phyloP scores from a whole-genome alignment of 2,888 invertebrate species.

The Hedya salicella region DNA sequence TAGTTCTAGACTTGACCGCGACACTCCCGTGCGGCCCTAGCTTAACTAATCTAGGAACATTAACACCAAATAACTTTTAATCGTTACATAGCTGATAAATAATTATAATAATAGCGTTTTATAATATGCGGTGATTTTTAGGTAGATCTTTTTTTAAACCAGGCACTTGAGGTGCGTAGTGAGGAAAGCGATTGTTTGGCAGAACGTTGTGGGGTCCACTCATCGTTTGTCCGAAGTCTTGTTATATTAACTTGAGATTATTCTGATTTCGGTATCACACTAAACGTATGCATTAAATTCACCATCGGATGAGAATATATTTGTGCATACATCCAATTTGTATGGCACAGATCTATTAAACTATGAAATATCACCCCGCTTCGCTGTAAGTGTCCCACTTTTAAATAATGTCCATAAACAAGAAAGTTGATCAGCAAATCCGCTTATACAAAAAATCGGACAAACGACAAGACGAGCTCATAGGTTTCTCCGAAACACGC shows the following conservation, averaged over 20 bases:
- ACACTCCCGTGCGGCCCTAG: conserved; percentile 50
- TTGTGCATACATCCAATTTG: no score
- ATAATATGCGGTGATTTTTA: conserved; percentile 33
- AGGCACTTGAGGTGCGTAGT: conserved; percentile 33
- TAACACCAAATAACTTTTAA: conserved; percentile 80
- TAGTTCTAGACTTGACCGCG: conserved; percentile 38
- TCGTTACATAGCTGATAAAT: conserved; percentile 53
- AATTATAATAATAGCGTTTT: conserved; percentile 41
- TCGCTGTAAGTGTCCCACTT: no score
- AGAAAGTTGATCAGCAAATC: not conserved
- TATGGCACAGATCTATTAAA: no score
- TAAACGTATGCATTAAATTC: no score
- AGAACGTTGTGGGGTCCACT: conserved; percentile 4
- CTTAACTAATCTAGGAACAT: conserved; percentile 69
- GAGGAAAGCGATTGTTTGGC: conserved; percentile 16
- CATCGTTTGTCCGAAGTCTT: conserved; percentile 1
- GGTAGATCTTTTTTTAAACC: conserved; percentile 29
- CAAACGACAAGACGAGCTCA: conserved; percentile 4
- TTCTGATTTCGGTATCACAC: not conserved
- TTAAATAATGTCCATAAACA: no score
- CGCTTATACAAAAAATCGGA: not conserved
- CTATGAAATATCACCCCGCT: no score
- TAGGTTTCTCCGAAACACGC: conserved; percentile 4
- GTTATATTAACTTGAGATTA: no score
- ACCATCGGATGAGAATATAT: no score